These are phyloP conservation scores for Eumeta japonica DNA, from an alignment of 1,140 invertebrate species.

Conservation along the genomic window DNA sequence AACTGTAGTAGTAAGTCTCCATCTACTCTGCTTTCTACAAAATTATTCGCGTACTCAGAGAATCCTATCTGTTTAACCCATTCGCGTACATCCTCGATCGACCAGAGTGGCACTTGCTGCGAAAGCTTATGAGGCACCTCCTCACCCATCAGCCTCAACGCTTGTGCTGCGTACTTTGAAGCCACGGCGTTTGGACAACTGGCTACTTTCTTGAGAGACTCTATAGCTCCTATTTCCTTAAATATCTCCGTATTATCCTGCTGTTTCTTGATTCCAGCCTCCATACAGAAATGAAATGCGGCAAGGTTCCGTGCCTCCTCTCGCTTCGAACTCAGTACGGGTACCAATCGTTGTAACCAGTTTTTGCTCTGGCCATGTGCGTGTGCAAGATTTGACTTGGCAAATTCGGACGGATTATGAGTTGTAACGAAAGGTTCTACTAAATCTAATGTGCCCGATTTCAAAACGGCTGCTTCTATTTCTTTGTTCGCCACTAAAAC, in stretches of 20 bases:
- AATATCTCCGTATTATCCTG: conserved; percentile 95
- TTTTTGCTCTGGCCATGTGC: conserved; percentile 95
- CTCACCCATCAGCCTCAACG: conserved; percentile 91
- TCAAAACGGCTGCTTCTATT: conserved; percentile 93
- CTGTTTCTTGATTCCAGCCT: conserved; percentile 95
- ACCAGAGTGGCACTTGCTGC: conserved; percentile 98
- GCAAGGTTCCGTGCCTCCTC: conserved; percentile 95
- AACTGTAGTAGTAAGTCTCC: conserved; percentile 95
- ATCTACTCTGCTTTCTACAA: conserved; percentile 91
- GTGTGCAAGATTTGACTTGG: conserved; percentile 86
- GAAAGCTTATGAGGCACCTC: conserved; percentile 96
- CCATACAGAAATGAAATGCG: conserved; percentile 99
- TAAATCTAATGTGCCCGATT: conserved; percentile 91
- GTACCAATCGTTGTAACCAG: conserved; percentile 91
- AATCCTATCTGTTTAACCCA: conserved; percentile 99
- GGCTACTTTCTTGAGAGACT: conserved; percentile 93
- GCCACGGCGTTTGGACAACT: conserved; percentile 97
- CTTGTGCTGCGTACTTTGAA: conserved; percentile 95
- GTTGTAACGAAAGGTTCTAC: conserved; percentile 95
- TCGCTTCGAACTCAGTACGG: conserved; percentile 92
- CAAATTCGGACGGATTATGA: conserved; percentile 94
- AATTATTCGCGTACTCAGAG: conserved; percentile 76
- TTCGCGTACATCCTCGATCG: conserved; percentile 90
- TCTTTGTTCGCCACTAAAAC: conserved; percentile 97
- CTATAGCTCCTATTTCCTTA: conserved; percentile 91